These are phyloP conservation scores for Sciurus vulgaris DNA, from an alignment of 2,797 vertebrate genomes.

Conservation along the genomic window DNA sequence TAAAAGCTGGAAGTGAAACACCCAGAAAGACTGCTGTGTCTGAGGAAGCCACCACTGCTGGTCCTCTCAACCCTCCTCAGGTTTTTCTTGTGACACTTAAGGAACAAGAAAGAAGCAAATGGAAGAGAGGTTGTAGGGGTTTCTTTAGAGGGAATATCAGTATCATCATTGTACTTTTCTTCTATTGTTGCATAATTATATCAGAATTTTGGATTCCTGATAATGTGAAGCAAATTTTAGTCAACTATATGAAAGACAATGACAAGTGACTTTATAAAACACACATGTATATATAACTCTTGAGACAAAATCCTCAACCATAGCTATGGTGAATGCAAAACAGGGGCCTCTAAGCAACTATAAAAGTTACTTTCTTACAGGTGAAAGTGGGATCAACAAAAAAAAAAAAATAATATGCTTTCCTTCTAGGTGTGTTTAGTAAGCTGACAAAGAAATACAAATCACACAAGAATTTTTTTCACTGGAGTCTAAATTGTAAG, in stretches of 20 bases:
- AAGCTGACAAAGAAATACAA: neutral
- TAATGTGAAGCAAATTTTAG: neutral
- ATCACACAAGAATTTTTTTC: neutral
- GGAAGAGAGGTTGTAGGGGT: neutral
- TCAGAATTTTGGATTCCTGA: neutral
- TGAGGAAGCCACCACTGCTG: neutral
- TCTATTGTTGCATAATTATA: neutral
- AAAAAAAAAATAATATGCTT: neutral
- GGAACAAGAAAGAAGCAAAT: neutral
- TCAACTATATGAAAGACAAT: neutral
- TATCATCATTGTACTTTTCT: neutral
- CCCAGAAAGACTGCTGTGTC: neutral
- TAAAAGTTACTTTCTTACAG: neutral
- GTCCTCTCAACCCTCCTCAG: neutral
- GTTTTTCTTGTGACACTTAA: neutral
- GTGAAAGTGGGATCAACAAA: neutral
- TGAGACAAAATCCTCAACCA: neutral
- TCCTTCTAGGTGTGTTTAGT: neutral
- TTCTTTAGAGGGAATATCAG: neutral
- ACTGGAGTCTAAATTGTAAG: neutral
- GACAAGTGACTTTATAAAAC: slow-evolving; percentile 3
- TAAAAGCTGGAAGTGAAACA: neutral
- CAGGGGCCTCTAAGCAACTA: neutral
- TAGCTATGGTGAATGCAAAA: neutral
- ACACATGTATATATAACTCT: neutral